Percentiles rank a stretch among this genome's conserved stretches.
phyloP scores from a whole-genome alignment of 2,797 vertebrate species.

The Eutrigla gurnardus region DNA sequence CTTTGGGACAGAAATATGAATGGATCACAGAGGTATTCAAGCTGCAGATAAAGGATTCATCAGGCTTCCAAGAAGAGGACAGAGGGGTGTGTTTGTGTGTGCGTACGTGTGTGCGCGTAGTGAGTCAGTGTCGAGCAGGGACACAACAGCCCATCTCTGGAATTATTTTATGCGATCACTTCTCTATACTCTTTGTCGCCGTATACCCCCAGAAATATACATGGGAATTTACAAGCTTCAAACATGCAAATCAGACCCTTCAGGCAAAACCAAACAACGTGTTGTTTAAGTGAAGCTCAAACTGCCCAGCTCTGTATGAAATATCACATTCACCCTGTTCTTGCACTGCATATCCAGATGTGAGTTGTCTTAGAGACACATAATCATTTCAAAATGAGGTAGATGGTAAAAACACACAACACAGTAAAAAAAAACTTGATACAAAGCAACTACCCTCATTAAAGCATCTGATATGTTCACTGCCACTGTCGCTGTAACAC shows the following conservation, averaged over 20 bases:
- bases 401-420: background rate
- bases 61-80: slow-evolving; percentile 49
- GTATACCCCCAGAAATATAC: background rate
- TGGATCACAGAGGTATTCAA: slow-evolving; percentile 66
- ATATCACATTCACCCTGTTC: background rate
- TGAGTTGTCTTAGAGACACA: background rate
- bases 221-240: slow-evolving; percentile 10
- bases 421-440: background rate
- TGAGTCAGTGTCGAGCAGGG: slow-evolving; percentile 67
- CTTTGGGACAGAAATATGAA: slow-evolving; percentile 64
- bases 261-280: slow-evolving; percentile 1
- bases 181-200: slow-evolving; percentile 6
- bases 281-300: slow-evolving; percentile 11
- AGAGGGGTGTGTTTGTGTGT: slow-evolving; percentile 34
- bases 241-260: slow-evolving; percentile 31
- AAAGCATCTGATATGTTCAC: background rate
- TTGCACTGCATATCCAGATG: background rate
- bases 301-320: background rate
- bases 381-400: background rate
- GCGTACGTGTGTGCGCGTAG: slow-evolving; percentile 14
- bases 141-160: slow-evolving; percentile 28
- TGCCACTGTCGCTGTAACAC: no score
- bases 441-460: background rate
- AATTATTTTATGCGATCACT: slow-evolving; percentile 24
- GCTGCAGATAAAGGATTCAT: slow-evolving; percentile 69